Percentiles rank a stretch among this genome's conserved stretches.
These are phyloP conservation scores for Poecilia gillii DNA, from an alignment of 2,797 vertebrate genomes.

Conservation along the genomic window DNA sequence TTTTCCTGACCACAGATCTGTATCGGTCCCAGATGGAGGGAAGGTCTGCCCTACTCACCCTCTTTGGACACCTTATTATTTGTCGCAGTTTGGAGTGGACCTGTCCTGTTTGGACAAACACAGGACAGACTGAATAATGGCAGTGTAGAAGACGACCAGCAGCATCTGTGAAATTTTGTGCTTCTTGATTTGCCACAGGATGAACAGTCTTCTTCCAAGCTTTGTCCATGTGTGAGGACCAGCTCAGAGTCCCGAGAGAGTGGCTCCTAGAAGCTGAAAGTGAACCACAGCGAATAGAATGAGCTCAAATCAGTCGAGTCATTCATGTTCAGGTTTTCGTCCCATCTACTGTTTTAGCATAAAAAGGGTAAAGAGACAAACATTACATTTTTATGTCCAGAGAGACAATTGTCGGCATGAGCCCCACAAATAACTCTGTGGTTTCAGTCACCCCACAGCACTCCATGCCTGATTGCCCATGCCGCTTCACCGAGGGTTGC, in stretches of 20 bases:
- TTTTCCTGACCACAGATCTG: not conserved
- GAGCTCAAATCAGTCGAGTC: not conserved
- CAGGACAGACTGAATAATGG: not conserved
- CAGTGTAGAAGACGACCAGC: not conserved
- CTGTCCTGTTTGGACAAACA: not conserved
- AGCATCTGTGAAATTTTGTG: not conserved
- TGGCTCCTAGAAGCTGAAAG: not conserved
- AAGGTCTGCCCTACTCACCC: not conserved
- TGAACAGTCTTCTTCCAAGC: not conserved
- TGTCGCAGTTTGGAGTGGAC: not conserved
- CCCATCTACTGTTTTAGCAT: not conserved
- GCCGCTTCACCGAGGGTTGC: slow-evolving; percentile 49
- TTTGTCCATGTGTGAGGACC: not conserved
- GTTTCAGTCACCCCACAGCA: slow-evolving; percentile 20
- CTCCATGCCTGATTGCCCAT: slow-evolving; percentile 56
- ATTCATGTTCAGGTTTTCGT: not conserved
- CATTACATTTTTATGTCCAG: not conserved
- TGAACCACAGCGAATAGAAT: not conserved
- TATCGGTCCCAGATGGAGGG: not conserved
- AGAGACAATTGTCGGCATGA: slow-evolving; percentile 9
- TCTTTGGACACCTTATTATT: too few relatives aligned
- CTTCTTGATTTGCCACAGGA: not conserved
- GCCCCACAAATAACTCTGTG: slow-evolving; percentile 28
- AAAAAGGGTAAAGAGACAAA: slow-evolving; percentile 3
- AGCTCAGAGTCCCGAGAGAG: not conserved